A percentile compares a stretch with the other conserved stretches of the same genome.
Evolutionary conservation across 2,888 invertebrate genomes (phyloP).

Genomic region (Megamerina dolium): DNA sequence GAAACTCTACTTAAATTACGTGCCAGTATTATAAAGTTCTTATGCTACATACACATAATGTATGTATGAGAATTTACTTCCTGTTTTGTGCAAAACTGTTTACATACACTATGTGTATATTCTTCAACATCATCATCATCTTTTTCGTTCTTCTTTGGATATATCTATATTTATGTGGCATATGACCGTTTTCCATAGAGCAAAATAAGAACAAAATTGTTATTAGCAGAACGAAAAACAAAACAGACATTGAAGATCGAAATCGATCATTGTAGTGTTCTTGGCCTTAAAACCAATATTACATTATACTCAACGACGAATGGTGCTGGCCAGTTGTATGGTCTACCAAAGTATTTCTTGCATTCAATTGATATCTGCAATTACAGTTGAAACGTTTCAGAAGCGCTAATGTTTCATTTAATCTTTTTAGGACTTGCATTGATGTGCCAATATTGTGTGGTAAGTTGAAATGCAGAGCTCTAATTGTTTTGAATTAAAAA

Average conservation of each 20-base stretch:
- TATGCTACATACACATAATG: too few species aligned
- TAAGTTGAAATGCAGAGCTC: conserved; percentile 3
- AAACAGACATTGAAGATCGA: conserved; percentile 14
- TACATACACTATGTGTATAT: too few species aligned
- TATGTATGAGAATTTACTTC: too few species aligned
- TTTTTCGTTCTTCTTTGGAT: conserved; percentile 29
- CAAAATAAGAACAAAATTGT: too few species aligned
- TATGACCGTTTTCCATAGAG: too few species aligned
- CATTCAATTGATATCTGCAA: background rate
- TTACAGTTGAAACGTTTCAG: too few species aligned
- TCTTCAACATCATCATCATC: too few species aligned
- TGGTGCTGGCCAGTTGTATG: background rate
- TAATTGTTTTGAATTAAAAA: too few species aligned
- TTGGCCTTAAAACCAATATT: conserved; percentile 18
- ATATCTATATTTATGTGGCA: too few species aligned
- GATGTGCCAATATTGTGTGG: conserved; percentile 6
- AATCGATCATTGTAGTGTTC: conserved; percentile 14
- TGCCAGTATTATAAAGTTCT: too few species aligned
- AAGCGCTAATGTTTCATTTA: conserved; percentile 1
- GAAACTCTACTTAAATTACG: too few species aligned
- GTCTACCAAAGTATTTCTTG: conserved; percentile 1
- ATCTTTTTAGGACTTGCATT: conserved; percentile 15
- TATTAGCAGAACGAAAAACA: background rate
- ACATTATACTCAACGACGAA: background rate
- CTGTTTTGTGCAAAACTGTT: too few species aligned